Conservation (phyloP, 1,140 invertebrate genomes). For the Meloidogyne exigua region DNA sequence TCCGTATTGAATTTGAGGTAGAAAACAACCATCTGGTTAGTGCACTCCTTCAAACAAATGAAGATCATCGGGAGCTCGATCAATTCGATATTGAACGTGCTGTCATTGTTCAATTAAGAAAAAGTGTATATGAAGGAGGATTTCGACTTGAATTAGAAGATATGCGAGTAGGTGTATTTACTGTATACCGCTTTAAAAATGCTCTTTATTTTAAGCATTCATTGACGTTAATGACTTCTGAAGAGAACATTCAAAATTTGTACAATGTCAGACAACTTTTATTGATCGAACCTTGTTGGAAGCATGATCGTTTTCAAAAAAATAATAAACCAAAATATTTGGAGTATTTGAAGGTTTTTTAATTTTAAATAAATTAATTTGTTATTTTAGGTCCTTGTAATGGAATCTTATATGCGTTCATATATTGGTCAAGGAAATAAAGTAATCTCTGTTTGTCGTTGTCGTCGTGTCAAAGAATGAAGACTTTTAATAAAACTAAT, state of each 20-base stretch:
- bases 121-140: conserved; percentile 36
- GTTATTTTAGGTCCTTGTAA: conserved; percentile 11
- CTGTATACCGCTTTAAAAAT: conserved; percentile 9
- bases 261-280: conserved; percentile 28
- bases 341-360: conserved; percentile 31
- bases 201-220: conserved; percentile 25
- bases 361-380: neutral
- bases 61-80: conserved; percentile 35
- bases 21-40: conserved; percentile 28
- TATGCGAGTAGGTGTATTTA: conserved; percentile 27
- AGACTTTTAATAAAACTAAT: neutral
- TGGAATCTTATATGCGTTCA: conserved; percentile 18
- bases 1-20: conserved; percentile 40
- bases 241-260: conserved; percentile 35
- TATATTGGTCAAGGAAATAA: conserved; percentile 20
- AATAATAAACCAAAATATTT: conserved; percentile 19
- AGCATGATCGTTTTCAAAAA: neutral
- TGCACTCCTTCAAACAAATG: conserved; percentile 11
- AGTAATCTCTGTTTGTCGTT: conserved; percentile 10
- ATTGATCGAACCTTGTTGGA: conserved; percentile 11
- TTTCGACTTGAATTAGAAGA: conserved; percentile 31
- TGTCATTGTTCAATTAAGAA: conserved; percentile 32
- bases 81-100: conserved; percentile 29
- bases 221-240: conserved; percentile 35
- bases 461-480: neutral